A percentile compares a stretch with the other conserved stretches of the same genome.
phyloP scores from a whole-genome alignment of 2,888 invertebrate genomes.

The Eumacrocentrus americanus region DNA sequence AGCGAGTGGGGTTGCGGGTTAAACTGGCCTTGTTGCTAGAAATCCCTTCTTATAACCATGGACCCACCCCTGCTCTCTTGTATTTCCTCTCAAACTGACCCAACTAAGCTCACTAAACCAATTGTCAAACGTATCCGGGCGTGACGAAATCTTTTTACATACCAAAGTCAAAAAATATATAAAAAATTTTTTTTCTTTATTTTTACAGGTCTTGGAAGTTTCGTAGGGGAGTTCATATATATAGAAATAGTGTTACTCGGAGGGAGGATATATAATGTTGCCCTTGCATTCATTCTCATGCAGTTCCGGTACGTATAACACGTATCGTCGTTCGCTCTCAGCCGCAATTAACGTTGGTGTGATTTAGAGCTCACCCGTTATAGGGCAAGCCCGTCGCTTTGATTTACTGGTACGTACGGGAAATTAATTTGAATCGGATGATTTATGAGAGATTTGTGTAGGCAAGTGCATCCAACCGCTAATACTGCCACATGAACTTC shows the following conservation, averaged over 20 bases:
- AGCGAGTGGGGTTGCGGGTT: slow-evolving; percentile 45
- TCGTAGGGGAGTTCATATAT: not conserved
- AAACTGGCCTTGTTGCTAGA: slow-evolving; percentile 56
- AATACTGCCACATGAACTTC: slow-evolving; percentile 16
- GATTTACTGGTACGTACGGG: slow-evolving; percentile 46
- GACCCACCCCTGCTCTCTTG: slow-evolving; percentile 25
- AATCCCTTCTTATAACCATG: slow-evolving; percentile 38
- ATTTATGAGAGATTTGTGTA: slow-evolving; percentile 53
- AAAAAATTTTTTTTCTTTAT: not conserved
- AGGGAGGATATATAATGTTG: not conserved
- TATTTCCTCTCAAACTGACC: slow-evolving; percentile 51
- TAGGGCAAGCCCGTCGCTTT: slow-evolving; percentile 38
- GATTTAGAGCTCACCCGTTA: slow-evolving; percentile 46
- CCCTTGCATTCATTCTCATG: slow-evolving; percentile 28
- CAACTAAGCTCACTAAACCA: slow-evolving; percentile 37
- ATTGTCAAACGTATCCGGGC: slow-evolving; percentile 20
- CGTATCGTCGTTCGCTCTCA: slow-evolving; percentile 43
- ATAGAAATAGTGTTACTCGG: slow-evolving; percentile 1
- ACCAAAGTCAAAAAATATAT: not conserved
- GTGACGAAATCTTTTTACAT: slow-evolving; percentile 10
- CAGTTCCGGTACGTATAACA: slow-evolving; percentile 45
- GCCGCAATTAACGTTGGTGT: slow-evolving; percentile 47
- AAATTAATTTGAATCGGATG: slow-evolving; percentile 59
- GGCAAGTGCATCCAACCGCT: slow-evolving; percentile 26
- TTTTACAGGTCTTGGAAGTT: not conserved